phyloP scores from a whole-genome alignment of 2,797 vertebrate genomes.

The Argentina silus region DNA sequence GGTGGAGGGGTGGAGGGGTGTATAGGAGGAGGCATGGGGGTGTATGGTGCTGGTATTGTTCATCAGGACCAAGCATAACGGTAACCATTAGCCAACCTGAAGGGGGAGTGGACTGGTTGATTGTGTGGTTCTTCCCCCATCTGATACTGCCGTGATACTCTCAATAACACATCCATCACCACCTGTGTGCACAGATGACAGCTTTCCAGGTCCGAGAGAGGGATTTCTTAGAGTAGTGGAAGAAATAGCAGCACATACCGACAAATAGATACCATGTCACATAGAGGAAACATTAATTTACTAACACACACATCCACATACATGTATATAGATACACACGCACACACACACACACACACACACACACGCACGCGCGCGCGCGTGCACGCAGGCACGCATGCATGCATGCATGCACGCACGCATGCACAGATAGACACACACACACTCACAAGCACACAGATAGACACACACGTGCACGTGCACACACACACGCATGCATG shows the following conservation, averaged over 20 bases:
- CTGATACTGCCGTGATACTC: neutral
- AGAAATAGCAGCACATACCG: no score
- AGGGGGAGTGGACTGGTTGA: neutral
- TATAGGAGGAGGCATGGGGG: neutral
- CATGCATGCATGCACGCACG: no score
- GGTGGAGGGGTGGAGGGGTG: constrained; percentile 36
- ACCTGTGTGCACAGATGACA: neutral
- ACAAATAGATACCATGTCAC: neutral
- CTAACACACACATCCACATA: neutral
- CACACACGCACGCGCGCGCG: neutral
- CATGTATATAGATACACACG: neutral
- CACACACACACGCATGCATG: no score
- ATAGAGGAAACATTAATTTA: neutral
- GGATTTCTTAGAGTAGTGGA: no score
- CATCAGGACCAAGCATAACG: constrained; percentile 32
- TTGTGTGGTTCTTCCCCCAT: neutral
- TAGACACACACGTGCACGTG: neutral
- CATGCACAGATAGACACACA: no score
- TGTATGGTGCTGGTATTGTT: constrained; percentile 47
- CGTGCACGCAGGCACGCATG: no score
- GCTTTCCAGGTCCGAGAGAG: no score
- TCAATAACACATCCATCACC: neutral
- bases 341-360: neutral
- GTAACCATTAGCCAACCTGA: constrained; percentile 23
- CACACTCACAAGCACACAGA: neutral